Conservation (phyloP, 1,140 invertebrate genomes). For the Dreissena polymorpha region DNA sequence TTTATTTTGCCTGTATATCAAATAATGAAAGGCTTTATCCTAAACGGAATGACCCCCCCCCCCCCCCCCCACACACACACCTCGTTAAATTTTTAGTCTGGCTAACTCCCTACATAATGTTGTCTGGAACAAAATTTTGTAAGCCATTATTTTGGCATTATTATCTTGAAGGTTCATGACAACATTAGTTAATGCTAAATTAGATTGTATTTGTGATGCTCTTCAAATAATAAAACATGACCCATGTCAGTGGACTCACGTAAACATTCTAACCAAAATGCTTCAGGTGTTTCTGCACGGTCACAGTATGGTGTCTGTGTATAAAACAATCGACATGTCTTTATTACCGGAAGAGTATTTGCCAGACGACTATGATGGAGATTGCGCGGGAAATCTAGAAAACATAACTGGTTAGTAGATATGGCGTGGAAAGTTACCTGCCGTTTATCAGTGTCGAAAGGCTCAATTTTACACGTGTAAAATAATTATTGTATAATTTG, state of each 20-base stretch:
- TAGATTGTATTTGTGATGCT: no score
- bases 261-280: no score
- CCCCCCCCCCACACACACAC: neutral
- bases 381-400: conserved; percentile 44
- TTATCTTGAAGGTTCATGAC: no score
- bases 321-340: conserved; percentile 57
- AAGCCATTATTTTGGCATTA: no score
- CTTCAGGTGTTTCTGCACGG: conserved; percentile 58
- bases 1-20: no score
- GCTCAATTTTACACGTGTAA: neutral
- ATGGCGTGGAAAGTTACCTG: no score
- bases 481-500: neutral
- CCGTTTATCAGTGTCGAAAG: neutral
- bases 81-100: neutral
- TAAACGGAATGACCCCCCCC: neutral
- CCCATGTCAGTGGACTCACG: neutral
- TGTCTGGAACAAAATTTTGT: no score
- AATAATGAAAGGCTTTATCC: no score
- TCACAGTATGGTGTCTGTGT: conserved; percentile 58
- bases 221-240: no score
- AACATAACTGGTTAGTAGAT: conserved; percentile 57
- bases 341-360: conserved; percentile 62
- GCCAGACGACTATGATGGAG: conserved; percentile 59
- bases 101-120: neutral
- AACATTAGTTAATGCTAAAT: no score